Base-by-base conservation (phyloP, 2,888 invertebrate species). In the Hoplodrina blanda region DNA sequence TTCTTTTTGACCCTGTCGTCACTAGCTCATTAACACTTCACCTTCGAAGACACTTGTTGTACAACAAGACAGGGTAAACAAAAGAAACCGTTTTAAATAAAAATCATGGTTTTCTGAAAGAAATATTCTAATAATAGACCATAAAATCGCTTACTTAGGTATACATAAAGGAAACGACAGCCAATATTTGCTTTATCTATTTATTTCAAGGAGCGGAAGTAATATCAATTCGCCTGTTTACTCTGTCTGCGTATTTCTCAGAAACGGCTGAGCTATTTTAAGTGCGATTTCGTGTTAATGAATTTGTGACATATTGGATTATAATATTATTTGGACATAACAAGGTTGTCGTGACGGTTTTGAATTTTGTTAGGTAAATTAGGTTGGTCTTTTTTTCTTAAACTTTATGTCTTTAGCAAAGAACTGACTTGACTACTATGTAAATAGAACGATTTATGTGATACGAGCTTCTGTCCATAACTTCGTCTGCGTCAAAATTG, bases 271-370 rank as follows among this genome's bases (percentile, higher is more conserved):
- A 54, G 57, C 63, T 52, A 19, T 49, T 66, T 61, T 73, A 54
- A 41, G 64, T 78, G 64, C 59, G 57, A 73, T 62, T 78, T 64
- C 67, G 44, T 73, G 78, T 78, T 68, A 78, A 78, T 61, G 44
- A 73, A 61, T 78, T 62, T 30, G 62, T 50, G 77, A 63, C 60
- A 77, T 60, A 76, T 65, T 65, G 53, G 13, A 52, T 61, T 60
- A 20, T 62, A 13, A 20, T 62, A 13, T 41, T 62, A 56, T 64
- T 67, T 77, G 62, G 15, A 33, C 33, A 52, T 30, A 44, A 57
- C 67, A 77, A 76, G 72, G 73, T 62, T 62, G 33, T 46, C 11
- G 4, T 54, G 33, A 44, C 44, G 3, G 20, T 20, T 57, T 25
- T 50, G 4, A n/a, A 44, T 25, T 15, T 46, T 20, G 0, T n/a